Conservation (phyloP, 2,113 vertebrate species). For the Melozone crissalis region DNA sequence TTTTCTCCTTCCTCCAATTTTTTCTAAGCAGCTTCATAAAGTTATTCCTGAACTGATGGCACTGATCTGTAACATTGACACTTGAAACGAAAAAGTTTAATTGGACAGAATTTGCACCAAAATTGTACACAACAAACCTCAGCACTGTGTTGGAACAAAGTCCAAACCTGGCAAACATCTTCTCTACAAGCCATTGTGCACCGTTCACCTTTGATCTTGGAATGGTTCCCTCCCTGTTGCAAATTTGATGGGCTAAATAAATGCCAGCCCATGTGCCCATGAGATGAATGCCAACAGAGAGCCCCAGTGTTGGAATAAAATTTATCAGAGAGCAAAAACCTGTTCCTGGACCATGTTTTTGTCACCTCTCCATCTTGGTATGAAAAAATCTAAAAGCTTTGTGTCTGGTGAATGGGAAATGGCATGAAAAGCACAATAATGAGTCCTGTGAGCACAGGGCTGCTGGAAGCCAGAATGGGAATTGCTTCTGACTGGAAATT, state of each 20-base stretch:
- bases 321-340: neutral
- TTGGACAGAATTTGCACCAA: neutral
- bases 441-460: neutral
- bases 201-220: neutral
- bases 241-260: neutral
- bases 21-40: neutral
- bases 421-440: neutral
- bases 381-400: neutral
- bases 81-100: neutral
- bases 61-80: neutral
- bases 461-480: neutral
- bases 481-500: neutral
- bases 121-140: neutral
- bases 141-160: neutral
- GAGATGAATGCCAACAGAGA: neutral
- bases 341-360: neutral
- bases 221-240: neutral
- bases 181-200: neutral
- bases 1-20: neutral
- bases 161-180: neutral
- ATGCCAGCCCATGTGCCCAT: neutral
- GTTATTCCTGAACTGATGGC: neutral
- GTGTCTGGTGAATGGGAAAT: neutral
- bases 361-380: neutral
- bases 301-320: neutral